phyloP scores from a whole-genome alignment of 2,888 invertebrate genomes.

The Pyrgus malvae region DNA sequence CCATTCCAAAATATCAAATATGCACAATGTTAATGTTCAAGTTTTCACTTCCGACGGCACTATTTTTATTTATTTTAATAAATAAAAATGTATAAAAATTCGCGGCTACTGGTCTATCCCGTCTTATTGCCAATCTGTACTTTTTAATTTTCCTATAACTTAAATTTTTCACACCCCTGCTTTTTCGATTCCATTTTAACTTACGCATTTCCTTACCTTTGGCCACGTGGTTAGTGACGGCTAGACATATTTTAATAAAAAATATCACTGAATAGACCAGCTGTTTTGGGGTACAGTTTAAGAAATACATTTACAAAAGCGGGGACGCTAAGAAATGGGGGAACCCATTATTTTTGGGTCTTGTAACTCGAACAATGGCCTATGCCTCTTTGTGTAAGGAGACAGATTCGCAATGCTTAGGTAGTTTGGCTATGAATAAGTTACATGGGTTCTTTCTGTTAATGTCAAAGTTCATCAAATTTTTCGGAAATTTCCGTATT shows the following conservation, averaged over 20 bases:
- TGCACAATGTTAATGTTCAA: too few species aligned
- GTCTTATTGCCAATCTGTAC: too few species aligned
- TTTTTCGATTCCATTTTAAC: too few species aligned
- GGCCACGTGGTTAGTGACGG: conserved; percentile 61
- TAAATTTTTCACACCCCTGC: too few species aligned
- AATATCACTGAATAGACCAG: conserved; percentile 69
- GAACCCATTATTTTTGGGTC: conserved; percentile 54
- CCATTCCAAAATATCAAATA: too few species aligned
- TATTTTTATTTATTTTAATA: too few species aligned
- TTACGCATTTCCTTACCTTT: conserved; percentile 36
- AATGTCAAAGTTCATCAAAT: conserved; percentile 70
- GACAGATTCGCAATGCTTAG: conserved; percentile 61
- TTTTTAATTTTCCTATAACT: too few species aligned
- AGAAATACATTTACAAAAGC: conserved; percentile 60
- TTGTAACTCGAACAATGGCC: conserved; percentile 47
- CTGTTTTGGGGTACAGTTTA: conserved; percentile 65
- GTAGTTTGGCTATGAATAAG: conserved; percentile 46
- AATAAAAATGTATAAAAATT: too few species aligned
- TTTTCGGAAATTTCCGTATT: conserved; percentile 10
- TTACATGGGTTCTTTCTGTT: conserved; percentile 54
- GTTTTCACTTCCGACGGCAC: too few species aligned
- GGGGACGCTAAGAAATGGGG: conserved; percentile 63
- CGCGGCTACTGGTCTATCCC: too few species aligned
- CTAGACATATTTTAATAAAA: conserved; percentile 39
- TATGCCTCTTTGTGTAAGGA: conserved; percentile 57